A percentile compares a stretch with the other conserved stretches of the same genome.
Evolutionary conservation across 2,888 invertebrate genomes (phyloP).

Genomic region (Tromatobia lineatoria): DNA sequence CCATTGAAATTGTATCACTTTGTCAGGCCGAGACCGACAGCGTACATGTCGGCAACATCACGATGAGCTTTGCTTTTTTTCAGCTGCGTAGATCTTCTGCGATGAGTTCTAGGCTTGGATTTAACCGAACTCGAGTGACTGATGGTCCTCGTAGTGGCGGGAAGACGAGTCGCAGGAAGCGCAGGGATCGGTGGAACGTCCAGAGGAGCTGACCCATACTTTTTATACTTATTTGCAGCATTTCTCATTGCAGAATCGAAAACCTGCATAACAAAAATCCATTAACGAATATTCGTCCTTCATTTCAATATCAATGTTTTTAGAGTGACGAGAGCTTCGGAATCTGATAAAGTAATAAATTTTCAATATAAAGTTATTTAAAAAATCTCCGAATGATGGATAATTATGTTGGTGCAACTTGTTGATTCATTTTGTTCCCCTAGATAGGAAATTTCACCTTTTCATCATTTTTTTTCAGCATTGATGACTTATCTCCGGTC

Average conservation of each 20-base stretch:
- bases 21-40: constrained; percentile 78
- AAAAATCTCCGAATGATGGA: too few species aligned
- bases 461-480: constrained; percentile 69
- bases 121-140: constrained; percentile 66
- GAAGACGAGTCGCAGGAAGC: constrained; percentile 66
- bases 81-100: constrained; percentile 71
- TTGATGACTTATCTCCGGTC: constrained; percentile 65
- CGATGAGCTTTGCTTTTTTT: constrained; percentile 74
- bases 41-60: constrained; percentile 79
- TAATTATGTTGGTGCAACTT: too few species aligned
- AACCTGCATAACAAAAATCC: constrained; percentile 69
- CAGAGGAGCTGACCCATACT: constrained; percentile 68
- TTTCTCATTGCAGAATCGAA: constrained; percentile 77
- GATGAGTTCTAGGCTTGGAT: constrained; percentile 68
- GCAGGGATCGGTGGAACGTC: constrained; percentile 70
- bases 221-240: constrained; percentile 79
- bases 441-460: constrained; percentile 68
- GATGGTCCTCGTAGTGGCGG: constrained; percentile 59
- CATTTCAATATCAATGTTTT: constrained; percentile 53
- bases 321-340: too few species aligned
- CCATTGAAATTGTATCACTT: constrained; percentile 64
- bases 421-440: too few species aligned
- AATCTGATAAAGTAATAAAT: neutral
- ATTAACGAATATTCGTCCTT: constrained; percentile 24
- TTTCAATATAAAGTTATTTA: too few species aligned